Base-by-base conservation (phyloP, 2,888 invertebrate species). In the Liodrosophila aerea region DNA sequence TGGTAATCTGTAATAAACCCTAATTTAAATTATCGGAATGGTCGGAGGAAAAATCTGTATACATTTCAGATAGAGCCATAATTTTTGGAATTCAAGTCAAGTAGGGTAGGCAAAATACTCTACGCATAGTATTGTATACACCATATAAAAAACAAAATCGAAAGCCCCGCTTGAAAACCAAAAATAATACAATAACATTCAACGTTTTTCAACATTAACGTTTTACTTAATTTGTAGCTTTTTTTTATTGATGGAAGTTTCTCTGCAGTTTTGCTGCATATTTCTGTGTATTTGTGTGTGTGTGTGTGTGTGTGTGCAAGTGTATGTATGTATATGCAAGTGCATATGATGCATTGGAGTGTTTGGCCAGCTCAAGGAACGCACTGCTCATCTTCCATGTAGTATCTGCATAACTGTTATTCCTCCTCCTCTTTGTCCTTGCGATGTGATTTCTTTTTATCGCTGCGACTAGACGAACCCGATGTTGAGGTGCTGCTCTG, bases 371-470 rank as follows among this genome's bases (percentile, higher is more conserved):
- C 54, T 73, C 49, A 77, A 46, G 44, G 16, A 59, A 57, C 54
- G 16, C 39, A 34, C 36, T 64, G 51, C 7, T 78, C 58, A 39
- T 70, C 61, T 64, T 76, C 66, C 63, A 70, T 60, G 37, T 73
- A 84, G 60, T 76, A 73, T 22, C 85, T 67, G 53, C 63, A 46
- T 59, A 77, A 74, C 60, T 82, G 78, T 73, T 91, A 94, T 90
- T 94, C 93, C 43, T 93, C 93, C 33, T 95, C 95, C 62, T 95
- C 95, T 67, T 94, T 93, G 40, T 94, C 93, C 73, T 95, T 94
- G 33, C 95, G 93, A 83, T 95, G 93, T 11, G 92, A 91, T 88
- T 92, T 92, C 91, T 94, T 94, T 90, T 94, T 94, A 47, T 93
- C 92, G 62, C 91, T 91, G 37, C 88, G 82, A 63, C 81, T 85